Percentiles rank a stretch among this genome's conserved stretches.
These are phyloP conservation scores for Dynastes tityus DNA, from an alignment of 2,888 invertebrate species.

Conservation along the genomic window DNA sequence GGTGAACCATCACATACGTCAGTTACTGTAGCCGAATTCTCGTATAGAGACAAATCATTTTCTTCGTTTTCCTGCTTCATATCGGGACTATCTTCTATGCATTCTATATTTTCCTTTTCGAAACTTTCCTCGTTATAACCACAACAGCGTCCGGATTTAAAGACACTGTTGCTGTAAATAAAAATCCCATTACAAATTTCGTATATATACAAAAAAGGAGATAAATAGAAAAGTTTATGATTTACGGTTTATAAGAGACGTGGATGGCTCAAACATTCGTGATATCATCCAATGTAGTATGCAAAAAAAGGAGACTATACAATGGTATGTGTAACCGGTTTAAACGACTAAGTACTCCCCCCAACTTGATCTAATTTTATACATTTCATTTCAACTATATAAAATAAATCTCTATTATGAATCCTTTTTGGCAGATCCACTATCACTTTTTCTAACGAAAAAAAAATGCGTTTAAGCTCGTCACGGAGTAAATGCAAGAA, in stretches of 20 bases:
- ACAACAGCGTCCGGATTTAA: conserved; percentile 35
- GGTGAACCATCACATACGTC: conserved; percentile 61
- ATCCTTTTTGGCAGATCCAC: conserved; percentile 11
- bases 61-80: conserved; percentile 64
- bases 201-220: neutral
- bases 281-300: conserved; percentile 44
- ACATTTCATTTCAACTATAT: neutral
- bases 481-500: neutral
- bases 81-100: conserved; percentile 57
- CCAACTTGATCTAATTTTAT: conserved; percentile 31
- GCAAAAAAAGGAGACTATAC: conserved; percentile 30
- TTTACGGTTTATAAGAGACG: neutral
- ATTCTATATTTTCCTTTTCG: conserved; percentile 64
- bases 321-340: conserved; percentile 44
- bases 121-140: conserved; percentile 27
- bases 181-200: neutral
- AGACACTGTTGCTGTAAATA: conserved; percentile 43
- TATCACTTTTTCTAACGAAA: conserved; percentile 16
- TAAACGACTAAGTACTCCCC: conserved; percentile 35
- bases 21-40: conserved; percentile 57
- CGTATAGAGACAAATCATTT: conserved; percentile 67
- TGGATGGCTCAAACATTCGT: conserved; percentile 24
- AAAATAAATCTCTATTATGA: neutral
- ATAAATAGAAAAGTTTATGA: neutral
- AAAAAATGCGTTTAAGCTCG: neutral